phyloP scores from a whole-genome alignment of 2,797 vertebrate species.

The Leuciscus waleckii region DNA sequence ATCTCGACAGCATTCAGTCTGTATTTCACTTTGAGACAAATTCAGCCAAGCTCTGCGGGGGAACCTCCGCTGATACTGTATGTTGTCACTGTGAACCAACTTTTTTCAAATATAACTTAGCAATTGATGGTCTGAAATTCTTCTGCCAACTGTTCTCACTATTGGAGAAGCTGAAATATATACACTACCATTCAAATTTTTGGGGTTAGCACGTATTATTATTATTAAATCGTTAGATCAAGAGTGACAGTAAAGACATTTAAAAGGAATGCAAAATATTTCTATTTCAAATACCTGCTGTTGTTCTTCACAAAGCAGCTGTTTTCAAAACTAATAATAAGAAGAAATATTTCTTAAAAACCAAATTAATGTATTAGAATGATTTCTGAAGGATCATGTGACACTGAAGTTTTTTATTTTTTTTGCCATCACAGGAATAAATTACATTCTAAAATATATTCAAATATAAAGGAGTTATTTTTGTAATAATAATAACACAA shows the following conservation, averaged over 20 bases:
- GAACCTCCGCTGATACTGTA: conserved; percentile 18
- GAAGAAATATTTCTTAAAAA: not conserved
- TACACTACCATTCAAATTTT: not conserved
- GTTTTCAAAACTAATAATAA: not conserved
- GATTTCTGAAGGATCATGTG: not conserved
- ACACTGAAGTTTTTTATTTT: not conserved
- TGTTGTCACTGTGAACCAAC: conserved; percentile 14
- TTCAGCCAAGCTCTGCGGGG: conserved; percentile 16
- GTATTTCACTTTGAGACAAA: not conserved
- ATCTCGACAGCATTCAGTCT: conserved; percentile 9
- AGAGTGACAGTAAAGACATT: not conserved
- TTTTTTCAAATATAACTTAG: not conserved
- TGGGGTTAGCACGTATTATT: not conserved
- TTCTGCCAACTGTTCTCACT: not conserved
- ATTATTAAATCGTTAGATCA: not conserved
- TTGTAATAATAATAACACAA: not conserved
- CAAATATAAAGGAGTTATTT: too few species aligned
- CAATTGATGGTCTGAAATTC: conserved; percentile 11
- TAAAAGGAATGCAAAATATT: not conserved
- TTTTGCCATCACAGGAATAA: not conserved
- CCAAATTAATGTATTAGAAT: not conserved
- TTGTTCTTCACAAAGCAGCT: not conserved
- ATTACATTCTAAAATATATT: not conserved
- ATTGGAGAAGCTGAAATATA: not conserved
- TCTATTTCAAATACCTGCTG: not conserved